Evolutionary conservation across 35 echinoderm and acorn worm genomes (phyloP).

Genomic region (Hemicentrotus pulcherrimus): DNA sequence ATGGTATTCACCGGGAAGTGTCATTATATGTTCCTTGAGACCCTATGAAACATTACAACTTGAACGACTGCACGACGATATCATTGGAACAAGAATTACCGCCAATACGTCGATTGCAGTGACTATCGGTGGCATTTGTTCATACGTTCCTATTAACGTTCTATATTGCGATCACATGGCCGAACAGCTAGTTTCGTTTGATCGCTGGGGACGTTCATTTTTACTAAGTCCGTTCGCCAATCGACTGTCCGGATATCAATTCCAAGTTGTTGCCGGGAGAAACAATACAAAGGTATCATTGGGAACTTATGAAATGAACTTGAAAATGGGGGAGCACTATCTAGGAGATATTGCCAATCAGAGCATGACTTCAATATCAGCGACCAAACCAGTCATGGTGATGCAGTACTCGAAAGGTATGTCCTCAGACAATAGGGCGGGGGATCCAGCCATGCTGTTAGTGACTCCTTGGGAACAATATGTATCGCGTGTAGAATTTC

Average conservation of each 20-base stretch:
- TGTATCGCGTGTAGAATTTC: not conserved
- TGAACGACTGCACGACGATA: not conserved
- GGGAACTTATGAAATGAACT: too few species aligned
- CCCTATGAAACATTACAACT: slow-evolving; percentile 24
- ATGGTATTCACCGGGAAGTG: not conserved
- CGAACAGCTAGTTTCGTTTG: slow-evolving; percentile 29
- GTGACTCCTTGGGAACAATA: slow-evolving; percentile 29
- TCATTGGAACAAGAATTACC: slow-evolving; percentile 15
- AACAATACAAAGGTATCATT: not conserved
- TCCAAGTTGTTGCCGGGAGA: not conserved
- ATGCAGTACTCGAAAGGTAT: slow-evolving; percentile 31
- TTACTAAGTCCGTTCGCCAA: not conserved
- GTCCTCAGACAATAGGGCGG: not conserved
- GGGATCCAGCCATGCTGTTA: slow-evolving; percentile 29
- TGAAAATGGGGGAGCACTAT: slow-evolving; percentile 21
- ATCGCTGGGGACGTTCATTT: slow-evolving; percentile 27
- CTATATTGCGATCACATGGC: not conserved
- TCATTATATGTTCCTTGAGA: not conserved
- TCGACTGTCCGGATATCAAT: slow-evolving; percentile 24
- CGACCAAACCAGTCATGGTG: slow-evolving; percentile 5
- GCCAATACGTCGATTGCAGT: not conserved
- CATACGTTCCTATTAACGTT: not conserved
- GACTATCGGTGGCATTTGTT: not conserved
- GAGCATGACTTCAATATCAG: slow-evolving; percentile 3
- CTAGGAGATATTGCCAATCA: not conserved